Evolutionary conservation across 2,888 invertebrate genomes (phyloP).

Genomic region (Bimastos eiseni): DNA sequence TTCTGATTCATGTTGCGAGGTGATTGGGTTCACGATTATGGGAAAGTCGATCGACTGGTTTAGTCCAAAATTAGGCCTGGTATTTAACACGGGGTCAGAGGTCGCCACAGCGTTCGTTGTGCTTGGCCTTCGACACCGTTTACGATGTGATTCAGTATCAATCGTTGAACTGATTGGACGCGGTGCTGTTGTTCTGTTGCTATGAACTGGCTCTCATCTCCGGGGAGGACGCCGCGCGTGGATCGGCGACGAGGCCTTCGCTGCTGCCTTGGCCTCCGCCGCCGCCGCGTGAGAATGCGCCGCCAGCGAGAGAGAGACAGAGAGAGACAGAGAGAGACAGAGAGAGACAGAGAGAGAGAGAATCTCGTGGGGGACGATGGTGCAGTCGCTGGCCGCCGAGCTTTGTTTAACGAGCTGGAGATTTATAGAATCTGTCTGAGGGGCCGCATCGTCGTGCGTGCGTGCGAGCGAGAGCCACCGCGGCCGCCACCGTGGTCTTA

Average conservation of each 20-base stretch:
- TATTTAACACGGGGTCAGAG: too few species aligned
- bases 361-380: not conserved
- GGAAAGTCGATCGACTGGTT: not conserved
- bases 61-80: too few species aligned
- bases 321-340: not conserved
- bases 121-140: not conserved
- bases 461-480: not conserved
- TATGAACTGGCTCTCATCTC: not conserved
- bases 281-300: too few species aligned
- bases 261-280: too few species aligned
- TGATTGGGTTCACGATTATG: not conserved
- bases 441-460: not conserved
- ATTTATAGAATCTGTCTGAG: not conserved
- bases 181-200: not conserved
- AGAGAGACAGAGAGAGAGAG: not conserved
- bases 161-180: not conserved
- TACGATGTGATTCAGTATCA: not conserved
- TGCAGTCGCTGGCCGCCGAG: not conserved
- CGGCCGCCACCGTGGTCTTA: not conserved
- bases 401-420: conserved; percentile 17
- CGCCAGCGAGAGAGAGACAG: too few species aligned
- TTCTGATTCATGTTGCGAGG: not conserved
- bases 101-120: not conserved
- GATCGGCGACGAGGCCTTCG: not conserved
- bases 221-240: not conserved